Conservation (phyloP, 1,140 invertebrate genomes). For the Leucophenga varia region DNA sequence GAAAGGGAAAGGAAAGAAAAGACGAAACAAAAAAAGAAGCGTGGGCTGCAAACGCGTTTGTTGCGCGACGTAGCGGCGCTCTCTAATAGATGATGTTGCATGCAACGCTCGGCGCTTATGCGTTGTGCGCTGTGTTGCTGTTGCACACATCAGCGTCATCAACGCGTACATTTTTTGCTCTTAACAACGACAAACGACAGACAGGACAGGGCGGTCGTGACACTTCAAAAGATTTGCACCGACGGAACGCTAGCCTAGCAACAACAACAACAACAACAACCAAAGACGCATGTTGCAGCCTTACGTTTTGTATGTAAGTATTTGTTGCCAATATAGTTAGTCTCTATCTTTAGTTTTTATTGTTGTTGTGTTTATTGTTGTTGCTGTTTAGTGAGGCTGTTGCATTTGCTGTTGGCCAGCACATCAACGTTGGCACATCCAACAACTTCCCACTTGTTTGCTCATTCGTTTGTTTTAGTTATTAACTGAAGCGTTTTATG, state of each 20-base stretch:
- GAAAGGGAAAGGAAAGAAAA: no score
- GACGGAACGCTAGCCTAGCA: slow-evolving; percentile 28
- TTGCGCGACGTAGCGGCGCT: background rate
- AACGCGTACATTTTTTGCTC: slow-evolving; percentile 42
- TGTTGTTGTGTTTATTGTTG: no score
- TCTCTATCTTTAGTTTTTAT: no score
- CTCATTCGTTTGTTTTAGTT: slow-evolving; percentile 20
- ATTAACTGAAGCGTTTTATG: slow-evolving; percentile 16
- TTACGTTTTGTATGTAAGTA: no score
- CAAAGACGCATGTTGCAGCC: no score
- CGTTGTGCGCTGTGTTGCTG: slow-evolving; percentile 28
- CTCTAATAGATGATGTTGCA: no score
- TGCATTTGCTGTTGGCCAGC: slow-evolving; percentile 5
- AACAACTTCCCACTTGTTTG: slow-evolving; percentile 45
- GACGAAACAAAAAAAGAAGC: no score
- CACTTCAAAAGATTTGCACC: slow-evolving; percentile 39
- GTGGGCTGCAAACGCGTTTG: no score
- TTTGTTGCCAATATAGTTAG: no score
- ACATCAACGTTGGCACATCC: slow-evolving; percentile 14
- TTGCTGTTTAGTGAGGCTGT: slow-evolving; percentile 14
- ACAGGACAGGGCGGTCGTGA: slow-evolving; percentile 28
- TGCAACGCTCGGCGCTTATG: slow-evolving; percentile 27
- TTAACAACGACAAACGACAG: slow-evolving; percentile 31
- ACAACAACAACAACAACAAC: background rate
- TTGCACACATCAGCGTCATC: slow-evolving; percentile 39